Evolutionary conservation across 2,888 invertebrate genomes (phyloP).

Genomic region (Steinernema carpocapsae): DNA sequence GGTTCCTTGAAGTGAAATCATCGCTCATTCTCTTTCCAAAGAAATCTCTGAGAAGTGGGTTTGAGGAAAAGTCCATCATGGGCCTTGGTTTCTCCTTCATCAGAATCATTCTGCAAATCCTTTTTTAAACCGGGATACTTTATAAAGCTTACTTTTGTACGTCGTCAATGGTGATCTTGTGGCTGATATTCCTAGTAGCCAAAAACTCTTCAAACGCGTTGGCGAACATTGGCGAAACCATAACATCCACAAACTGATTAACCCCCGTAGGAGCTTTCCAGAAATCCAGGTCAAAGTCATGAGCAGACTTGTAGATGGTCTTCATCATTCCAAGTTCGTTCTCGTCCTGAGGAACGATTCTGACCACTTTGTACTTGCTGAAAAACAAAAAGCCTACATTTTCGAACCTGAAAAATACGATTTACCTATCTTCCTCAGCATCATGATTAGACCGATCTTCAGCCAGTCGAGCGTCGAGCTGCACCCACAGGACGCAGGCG

Average conservation of each 20-base stretch:
- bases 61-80: background rate
- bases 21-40: constrained; percentile 52
- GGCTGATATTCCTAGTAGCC: constrained; percentile 75
- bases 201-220: constrained; percentile 60
- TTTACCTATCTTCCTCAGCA: background rate
- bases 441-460: background rate
- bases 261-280: constrained; percentile 66
- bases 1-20: constrained; percentile 43
- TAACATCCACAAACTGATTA: constrained; percentile 73
- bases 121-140: background rate
- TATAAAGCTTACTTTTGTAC: constrained; percentile 73
- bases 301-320: constrained; percentile 47
- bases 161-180: constrained; percentile 78
- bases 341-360: constrained; percentile 45
- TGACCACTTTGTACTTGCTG: constrained; percentile 47
- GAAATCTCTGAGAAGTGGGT: constrained; percentile 47
- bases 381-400: constrained; percentile 13
- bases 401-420: background rate
- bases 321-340: constrained; percentile 54
- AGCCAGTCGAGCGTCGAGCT: background rate
- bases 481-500: too few relatives aligned
- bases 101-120: constrained; percentile 54
- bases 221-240: constrained; percentile 77
- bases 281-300: constrained; percentile 62
- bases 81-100: constrained; percentile 53